phyloP scores from a whole-genome alignment of 2,888 invertebrate genomes.

The Lycocerus yunnanus region DNA sequence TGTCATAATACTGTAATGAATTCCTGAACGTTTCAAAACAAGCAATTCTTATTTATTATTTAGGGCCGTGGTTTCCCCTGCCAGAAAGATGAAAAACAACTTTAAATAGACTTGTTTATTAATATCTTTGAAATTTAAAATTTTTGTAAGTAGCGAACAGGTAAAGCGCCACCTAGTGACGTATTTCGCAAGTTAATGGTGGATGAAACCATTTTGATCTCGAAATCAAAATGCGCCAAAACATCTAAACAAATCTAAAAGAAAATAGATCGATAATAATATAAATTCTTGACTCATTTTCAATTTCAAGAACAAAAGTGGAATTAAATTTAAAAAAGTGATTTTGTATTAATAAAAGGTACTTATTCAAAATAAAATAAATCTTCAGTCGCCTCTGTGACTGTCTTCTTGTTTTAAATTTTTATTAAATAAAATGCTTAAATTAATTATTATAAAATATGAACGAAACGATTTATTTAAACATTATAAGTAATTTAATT shows the following conservation, averaged over 20 bases:
- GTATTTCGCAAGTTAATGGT: background rate
- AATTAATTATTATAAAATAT: background rate
- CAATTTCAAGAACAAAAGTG: background rate
- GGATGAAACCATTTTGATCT: background rate
- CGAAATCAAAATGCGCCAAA: background rate
- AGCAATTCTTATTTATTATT: background rate
- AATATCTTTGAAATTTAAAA: background rate
- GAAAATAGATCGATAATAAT: background rate
- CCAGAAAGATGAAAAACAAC: background rate
- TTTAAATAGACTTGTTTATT: background rate
- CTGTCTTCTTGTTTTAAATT: background rate
- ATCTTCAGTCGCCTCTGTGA: background rate
- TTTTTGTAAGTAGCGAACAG: background rate
- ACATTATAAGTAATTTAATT: constrained; percentile 29
- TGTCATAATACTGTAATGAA: too few species aligned
- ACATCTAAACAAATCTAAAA: background rate
- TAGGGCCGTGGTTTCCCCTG: background rate
- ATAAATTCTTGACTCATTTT: background rate
- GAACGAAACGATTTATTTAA: constrained; percentile 32
- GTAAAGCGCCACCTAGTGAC: background rate
- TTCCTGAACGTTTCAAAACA: too few species aligned
- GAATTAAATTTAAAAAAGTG: background rate
- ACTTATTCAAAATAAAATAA: background rate
- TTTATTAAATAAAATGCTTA: background rate
- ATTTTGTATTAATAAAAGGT: background rate